phyloP scores from a whole-genome alignment of 2,888 invertebrate genomes.

The Mesorhabditis sp. region DNA sequence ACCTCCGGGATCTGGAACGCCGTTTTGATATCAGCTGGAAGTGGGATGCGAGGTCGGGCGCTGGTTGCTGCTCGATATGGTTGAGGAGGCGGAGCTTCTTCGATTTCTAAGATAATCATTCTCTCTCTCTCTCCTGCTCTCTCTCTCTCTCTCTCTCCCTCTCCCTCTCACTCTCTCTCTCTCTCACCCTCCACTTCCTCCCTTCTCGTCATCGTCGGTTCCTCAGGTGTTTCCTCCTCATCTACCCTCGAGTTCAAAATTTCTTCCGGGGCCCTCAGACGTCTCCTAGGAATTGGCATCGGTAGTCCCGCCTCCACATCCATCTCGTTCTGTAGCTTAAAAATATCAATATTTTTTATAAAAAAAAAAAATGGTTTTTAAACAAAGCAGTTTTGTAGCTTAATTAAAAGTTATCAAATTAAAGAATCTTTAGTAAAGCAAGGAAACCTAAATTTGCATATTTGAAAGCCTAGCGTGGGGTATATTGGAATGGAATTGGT shows the following conservation, averaged over 20 bases:
- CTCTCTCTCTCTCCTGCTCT: neutral
- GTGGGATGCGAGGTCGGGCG: neutral
- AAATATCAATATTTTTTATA: too few relatives aligned
- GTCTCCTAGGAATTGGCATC: neutral
- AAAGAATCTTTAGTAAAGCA: too few relatives aligned
- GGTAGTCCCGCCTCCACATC: neutral
- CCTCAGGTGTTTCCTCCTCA: neutral
- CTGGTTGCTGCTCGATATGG: neutral
- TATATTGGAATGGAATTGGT: too few relatives aligned
- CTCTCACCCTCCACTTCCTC: conserved; percentile 2
- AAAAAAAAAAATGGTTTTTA: too few relatives aligned
- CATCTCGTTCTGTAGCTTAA: too few relatives aligned
- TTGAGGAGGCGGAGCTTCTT: neutral
- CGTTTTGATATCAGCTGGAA: neutral
- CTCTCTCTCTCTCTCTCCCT: neutral
- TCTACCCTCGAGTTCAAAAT: neutral
- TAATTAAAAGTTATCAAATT: too few relatives aligned
- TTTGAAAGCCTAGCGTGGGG: too few relatives aligned
- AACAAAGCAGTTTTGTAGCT: too few relatives aligned
- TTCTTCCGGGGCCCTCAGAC: neutral
- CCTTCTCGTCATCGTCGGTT: neutral
- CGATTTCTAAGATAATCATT: neutral
- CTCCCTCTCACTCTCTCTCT: neutral
- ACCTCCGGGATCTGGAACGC: neutral
- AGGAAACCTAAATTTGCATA: too few relatives aligned